Conservation (phyloP, 2,797 vertebrate genomes). For the Lepus townsendii region DNA sequence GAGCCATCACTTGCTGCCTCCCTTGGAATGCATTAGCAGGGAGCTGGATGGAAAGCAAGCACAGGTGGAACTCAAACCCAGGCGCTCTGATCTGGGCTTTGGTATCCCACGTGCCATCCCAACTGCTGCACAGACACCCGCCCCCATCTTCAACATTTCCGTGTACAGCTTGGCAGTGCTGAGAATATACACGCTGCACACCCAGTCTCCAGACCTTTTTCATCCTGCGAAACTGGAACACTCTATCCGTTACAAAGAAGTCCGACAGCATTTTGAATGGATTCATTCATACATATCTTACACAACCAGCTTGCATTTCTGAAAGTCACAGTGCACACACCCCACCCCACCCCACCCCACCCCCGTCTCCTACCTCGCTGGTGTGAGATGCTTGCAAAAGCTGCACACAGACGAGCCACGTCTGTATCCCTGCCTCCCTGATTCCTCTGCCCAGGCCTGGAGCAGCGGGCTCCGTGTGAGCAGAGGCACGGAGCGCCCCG, state of each 20-base stretch:
- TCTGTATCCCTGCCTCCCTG: not conserved
- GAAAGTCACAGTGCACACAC: not conserved
- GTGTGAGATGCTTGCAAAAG: not conserved
- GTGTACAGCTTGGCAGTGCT: not conserved
- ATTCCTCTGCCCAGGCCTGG: not conserved
- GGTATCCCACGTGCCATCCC: too few species aligned
- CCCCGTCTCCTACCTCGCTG: not conserved
- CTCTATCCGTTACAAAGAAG: not conserved
- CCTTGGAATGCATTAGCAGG: too few species aligned
- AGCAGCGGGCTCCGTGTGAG: not conserved
- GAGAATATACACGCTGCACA: not conserved
- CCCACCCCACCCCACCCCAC: too few species aligned
- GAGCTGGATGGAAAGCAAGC: too few species aligned
- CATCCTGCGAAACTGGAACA: not conserved
- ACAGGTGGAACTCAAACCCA: too few species aligned
- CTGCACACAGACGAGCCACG: not conserved
- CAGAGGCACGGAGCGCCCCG: not conserved
- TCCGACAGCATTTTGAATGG: not conserved
- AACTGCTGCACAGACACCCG: too few species aligned
- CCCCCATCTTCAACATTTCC: not conserved
- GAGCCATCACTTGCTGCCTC: too few species aligned
- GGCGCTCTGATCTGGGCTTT: too few species aligned
- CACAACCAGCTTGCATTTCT: not conserved
- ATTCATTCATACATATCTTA: not conserved
- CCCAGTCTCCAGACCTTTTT: not conserved